Base-by-base conservation (phyloP, 1,140 invertebrate genomes). In the Melipona quadrifasciata region DNA sequence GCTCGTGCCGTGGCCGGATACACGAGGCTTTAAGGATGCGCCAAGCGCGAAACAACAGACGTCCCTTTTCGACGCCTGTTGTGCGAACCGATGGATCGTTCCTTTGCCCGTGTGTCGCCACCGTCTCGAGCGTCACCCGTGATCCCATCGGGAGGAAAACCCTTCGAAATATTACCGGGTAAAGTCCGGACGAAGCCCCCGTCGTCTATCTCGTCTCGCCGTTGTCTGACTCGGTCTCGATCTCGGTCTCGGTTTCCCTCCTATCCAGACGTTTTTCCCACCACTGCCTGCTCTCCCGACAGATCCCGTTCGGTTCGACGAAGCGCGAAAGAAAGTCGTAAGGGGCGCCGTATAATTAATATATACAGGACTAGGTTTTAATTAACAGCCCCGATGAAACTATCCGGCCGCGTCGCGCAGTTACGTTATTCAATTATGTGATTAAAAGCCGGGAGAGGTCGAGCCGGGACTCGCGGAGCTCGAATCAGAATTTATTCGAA, bases 131-230 rank as follows among this genome's bases (percentile, higher is more conserved):
- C 84, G 82, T 86, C 88, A 72, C 64, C 51, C 51, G 82, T 85
- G 82, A 87, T 90, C 86, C 86, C 86, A 64, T 71, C 61, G 80
- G 86, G 86, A 90, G 0, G 85, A 90, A 89, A 83, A 89, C 77
- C 77, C 64, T 86, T 90, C 86, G 86, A 90, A 87, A 90, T 90
- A 90, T 89, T 87, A 85, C 88, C 73, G 76, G 67, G 68, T 86
- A 90, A 90, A 90, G 83, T 90, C 86, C 82, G 67, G 24, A 16
- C 77, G 82, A 73, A 80, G 78, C 71, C 39, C 8, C 78, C 64
- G 72, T 70, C 70, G 68, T 77, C 82, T 86, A 74, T 84, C 85
- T 86, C 71, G 73, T 68, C 84, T 72, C 76, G 39, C 68, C 55
- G 58, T 51, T 55, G 58, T 82, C 82, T 83, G 58, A n/a, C 58